Conservation (phyloP, 2,888 invertebrate genomes). For the Byasa hedistus region DNA sequence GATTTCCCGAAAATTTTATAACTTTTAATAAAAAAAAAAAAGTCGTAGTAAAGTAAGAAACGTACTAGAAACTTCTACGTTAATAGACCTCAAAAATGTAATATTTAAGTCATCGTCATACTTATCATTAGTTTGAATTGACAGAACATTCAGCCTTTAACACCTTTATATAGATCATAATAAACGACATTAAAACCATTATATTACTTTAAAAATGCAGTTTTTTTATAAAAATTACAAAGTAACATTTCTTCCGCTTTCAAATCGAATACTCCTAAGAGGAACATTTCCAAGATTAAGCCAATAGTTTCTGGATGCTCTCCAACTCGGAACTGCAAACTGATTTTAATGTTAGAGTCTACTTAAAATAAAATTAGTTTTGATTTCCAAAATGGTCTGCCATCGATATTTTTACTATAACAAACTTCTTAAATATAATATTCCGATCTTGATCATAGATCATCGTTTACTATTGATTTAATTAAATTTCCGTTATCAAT, state of each 20-base stretch:
- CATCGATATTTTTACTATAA: background rate
- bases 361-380: slow-evolving; percentile 9
- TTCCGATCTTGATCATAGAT: too few species aligned
- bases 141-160: too few species aligned
- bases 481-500: background rate
- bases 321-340: slow-evolving; percentile 24
- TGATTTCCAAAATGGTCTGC: background rate
- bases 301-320: slow-evolving; percentile 16
- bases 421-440: too few species aligned
- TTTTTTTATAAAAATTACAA: background rate
- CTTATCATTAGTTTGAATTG: too few species aligned
- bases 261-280: slow-evolving; percentile 22
- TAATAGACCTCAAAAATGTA: background rate
- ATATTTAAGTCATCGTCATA: background rate
- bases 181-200: too few species aligned
- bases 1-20: too few species aligned
- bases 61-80: background rate
- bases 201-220: too few species aligned
- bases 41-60: background rate
- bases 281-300: slow-evolving; percentile 27
- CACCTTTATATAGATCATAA: too few species aligned
- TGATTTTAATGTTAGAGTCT: slow-evolving; percentile 21
- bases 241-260: slow-evolving; percentile 11
- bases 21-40: too few species aligned
- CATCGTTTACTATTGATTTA: background rate